Conservation (phyloP, 2,888 invertebrate genomes). For the Drosophila anomalata region DNA sequence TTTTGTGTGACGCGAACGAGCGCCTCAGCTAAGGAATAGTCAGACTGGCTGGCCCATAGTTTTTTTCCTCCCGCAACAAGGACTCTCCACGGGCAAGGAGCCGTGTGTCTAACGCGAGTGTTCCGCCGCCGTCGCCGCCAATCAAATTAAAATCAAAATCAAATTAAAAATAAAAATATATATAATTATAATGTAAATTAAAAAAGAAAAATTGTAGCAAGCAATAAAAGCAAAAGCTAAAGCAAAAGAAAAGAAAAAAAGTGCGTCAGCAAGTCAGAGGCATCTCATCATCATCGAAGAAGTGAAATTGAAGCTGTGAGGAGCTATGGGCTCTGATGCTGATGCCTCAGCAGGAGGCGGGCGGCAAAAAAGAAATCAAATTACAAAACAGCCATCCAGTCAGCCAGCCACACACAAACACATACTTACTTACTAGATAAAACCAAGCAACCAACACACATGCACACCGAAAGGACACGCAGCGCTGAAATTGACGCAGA, state of each 20-base stretch:
- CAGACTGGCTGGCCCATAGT: constrained; percentile 35
- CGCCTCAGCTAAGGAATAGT: constrained; percentile 35
- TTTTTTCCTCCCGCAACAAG: constrained; percentile 9
- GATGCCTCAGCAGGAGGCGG: constrained; percentile 41
- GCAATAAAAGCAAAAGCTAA: constrained; percentile 3
- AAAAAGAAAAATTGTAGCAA: constrained; percentile 24
- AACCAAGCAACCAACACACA: constrained; percentile 49
- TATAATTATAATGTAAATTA: constrained; percentile 9
- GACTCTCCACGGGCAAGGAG: not conserved
- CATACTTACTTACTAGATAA: constrained; percentile 53
- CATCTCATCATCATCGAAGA: constrained; percentile 10
- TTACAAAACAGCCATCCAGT: constrained; percentile 72
- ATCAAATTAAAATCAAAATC: constrained; percentile 19
- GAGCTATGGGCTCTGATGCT: constrained; percentile 28
- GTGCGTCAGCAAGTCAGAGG: constrained; percentile 57
- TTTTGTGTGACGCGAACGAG: constrained; percentile 67
- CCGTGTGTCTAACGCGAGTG: constrained; percentile 8
- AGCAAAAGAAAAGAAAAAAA: constrained; percentile 32
- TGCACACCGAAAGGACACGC: constrained; percentile 45
- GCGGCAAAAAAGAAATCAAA: constrained; percentile 76
- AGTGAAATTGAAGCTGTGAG: constrained; percentile 26
- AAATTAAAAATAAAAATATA: constrained; percentile 22
- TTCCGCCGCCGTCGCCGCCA: constrained; percentile 20
- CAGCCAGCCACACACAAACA: constrained; percentile 29
- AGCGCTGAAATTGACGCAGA: constrained; percentile 63